Evolutionary conservation across 2,888 invertebrate genomes (phyloP), one percentile per base, ranked within the genome.

Genomic region (Phyllotreta cruciferae): DNA sequence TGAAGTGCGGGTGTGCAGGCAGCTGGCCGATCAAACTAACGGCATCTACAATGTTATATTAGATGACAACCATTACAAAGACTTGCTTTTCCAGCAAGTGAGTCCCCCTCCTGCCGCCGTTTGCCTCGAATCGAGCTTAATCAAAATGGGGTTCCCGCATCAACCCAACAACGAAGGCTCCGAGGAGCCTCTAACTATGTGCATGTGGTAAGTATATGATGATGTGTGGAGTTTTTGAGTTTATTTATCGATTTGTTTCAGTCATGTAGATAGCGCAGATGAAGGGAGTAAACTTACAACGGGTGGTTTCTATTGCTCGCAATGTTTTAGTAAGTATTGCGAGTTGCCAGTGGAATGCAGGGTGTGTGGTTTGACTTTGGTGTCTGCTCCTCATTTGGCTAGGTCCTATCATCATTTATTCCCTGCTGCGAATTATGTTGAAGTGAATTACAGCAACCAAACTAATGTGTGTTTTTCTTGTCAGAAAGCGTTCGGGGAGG

Each of bases 121-220:
- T 57, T 80, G 86, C 68, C 80, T 89, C 63, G 90, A 91, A 68
- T 88, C 90, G n/a, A 89, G 90, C 8, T 85, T 96, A 1, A 93
- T 96, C 38, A 93, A 95, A 85, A 98, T 98, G 96, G 98, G 97
- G 49, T 98, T 98, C 82, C 97, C 97, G 5, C 94, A 95, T 83
- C 88, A 90, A 70, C 78, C 83, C 74, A 79, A 84, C 56, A 85
- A 85, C 5, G 86, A 86, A 72, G 84, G 85, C 73, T 83, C 84
- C 74, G 80, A 85, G 64, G 82, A 82, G 52, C 88, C 90, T 5
- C 87, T 94, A 66, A 92, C 94, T 35, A 90, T 95, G 81, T 97
- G 96, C 83, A 94, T 96, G 93, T 96, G 94, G 92, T 92, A 78
- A 79, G 85, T 24, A 34, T 49, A 13, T 1, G 34, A 9, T 5